Base-by-base conservation (phyloP, 1,140 invertebrate genomes). In the Drosophila asahinai region DNA sequence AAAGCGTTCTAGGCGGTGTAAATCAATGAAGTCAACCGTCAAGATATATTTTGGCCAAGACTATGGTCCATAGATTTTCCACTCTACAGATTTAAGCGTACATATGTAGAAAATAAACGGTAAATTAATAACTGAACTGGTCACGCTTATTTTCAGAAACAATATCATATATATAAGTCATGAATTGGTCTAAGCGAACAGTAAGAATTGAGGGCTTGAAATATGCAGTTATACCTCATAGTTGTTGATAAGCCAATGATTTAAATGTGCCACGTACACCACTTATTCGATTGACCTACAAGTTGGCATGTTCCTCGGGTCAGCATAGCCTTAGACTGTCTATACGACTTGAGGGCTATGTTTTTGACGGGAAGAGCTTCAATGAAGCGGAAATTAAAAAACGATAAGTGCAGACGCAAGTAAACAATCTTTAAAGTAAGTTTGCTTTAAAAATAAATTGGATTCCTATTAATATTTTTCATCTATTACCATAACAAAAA, bases 281-380 rank as follows among this genome's bases (percentile, higher is more conserved):
- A 6, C 14, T 11, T 15, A 15, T 25, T 22, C 19, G 7, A 51
- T 12, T 38, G 3, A 27, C 15, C 43, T 8, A 30, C 15, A 19
- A 65, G 36, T 6, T 27, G 19, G 2, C 5, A 27, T 65, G 17
- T 6, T 43, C 6, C 15, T 66, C 2, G 38, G 15, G 3, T 36
- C 15, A 51, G 38, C 5, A 11, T 33, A 27, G 15, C 12, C n/a
- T 8, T 0, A 40, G 5, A 54, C 52, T 15, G 43, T 38, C 49
- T 30, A 42, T 5, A 64, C 22, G 61, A 5, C 12, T 1, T 54
- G 36, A 3, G 48, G 49, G 11, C 22, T 22, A 8, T 54, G 61
- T 17, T 43, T 64, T 19, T 33, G 49, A 64, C 42, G 61, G 61
- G 7, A 43, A 54, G 15, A 33, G 38, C n/a, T 64, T 15, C 15